Evolutionary conservation across 2,113 vertebrate species (phyloP).

Genomic region (Equus przewalskii): DNA sequence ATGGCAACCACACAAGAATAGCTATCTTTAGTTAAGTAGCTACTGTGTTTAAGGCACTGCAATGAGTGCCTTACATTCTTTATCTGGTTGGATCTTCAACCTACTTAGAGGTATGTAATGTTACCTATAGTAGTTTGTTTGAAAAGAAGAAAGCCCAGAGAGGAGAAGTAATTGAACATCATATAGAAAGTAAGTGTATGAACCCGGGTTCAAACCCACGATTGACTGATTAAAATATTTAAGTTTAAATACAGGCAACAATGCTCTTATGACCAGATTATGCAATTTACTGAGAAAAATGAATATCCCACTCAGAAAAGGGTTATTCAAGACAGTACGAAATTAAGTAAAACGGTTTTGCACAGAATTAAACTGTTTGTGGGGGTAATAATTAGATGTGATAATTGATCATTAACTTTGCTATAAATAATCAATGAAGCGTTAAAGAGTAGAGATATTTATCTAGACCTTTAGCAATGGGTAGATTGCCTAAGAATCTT

Average conservation of each 20-base stretch:
- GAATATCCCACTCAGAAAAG: conserved; percentile 1
- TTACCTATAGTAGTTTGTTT: neutral
- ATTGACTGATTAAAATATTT: neutral
- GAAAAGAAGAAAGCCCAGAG: neutral
- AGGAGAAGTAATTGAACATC: neutral
- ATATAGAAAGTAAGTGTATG: neutral
- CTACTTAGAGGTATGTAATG: neutral
- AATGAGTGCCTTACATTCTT: neutral
- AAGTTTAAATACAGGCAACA: neutral
- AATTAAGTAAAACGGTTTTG: neutral
- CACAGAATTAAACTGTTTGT: neutral
- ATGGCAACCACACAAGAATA: neutral
- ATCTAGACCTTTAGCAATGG: neutral
- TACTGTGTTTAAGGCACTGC: neutral
- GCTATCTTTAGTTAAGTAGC: neutral
- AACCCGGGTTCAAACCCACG: neutral
- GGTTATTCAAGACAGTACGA: neutral
- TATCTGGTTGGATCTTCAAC: neutral
- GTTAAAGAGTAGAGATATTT: neutral
- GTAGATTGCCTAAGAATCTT: neutral
- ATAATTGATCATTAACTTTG: neutral
- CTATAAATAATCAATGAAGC: conserved; percentile 1
- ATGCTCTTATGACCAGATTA: neutral
- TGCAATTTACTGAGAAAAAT: neutral
- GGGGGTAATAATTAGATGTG: neutral